phyloP scores from a whole-genome alignment of 2,113 vertebrate genomes.

The Lagenorhynchus albirostris region DNA sequence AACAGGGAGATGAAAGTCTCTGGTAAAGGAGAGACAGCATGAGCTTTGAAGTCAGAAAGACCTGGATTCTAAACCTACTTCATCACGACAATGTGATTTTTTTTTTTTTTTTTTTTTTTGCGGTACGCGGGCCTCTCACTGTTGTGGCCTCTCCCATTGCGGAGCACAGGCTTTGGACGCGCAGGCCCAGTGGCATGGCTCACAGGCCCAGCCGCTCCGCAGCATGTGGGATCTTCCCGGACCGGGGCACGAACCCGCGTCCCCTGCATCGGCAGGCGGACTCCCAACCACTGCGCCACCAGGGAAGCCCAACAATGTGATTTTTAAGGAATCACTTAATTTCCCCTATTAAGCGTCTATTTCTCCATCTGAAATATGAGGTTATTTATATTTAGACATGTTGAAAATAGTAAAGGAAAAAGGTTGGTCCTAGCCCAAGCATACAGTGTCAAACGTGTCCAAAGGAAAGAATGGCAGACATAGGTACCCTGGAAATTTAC shows the following conservation, averaged over 20 bases:
- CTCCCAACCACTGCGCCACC: too few species aligned
- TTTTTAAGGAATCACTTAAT: background rate
- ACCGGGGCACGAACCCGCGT: too few species aligned
- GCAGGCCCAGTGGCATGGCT: too few species aligned
- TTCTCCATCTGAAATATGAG: background rate
- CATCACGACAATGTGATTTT: background rate
- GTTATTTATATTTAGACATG: background rate
- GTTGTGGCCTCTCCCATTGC: too few species aligned
- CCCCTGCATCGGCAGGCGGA: too few species aligned
- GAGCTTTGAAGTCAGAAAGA: background rate
- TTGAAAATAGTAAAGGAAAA: background rate
- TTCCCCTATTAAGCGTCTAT: background rate
- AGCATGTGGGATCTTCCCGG: too few species aligned
- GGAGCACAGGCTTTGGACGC: too few species aligned
- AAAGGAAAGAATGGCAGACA: background rate
- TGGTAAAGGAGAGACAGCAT: background rate
- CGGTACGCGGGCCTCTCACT: too few species aligned
- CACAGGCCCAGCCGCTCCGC: too few species aligned
- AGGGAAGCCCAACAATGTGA: background rate
- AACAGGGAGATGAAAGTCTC: background rate
- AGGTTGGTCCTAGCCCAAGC: background rate
- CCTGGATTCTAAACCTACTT: background rate
- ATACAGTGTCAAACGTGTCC: background rate
- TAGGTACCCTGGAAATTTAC: background rate
- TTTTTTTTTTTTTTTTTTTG: too few species aligned